Evolutionary conservation across 1,140 invertebrate species (phyloP).

Genomic region (Eciton burchellii): DNA sequence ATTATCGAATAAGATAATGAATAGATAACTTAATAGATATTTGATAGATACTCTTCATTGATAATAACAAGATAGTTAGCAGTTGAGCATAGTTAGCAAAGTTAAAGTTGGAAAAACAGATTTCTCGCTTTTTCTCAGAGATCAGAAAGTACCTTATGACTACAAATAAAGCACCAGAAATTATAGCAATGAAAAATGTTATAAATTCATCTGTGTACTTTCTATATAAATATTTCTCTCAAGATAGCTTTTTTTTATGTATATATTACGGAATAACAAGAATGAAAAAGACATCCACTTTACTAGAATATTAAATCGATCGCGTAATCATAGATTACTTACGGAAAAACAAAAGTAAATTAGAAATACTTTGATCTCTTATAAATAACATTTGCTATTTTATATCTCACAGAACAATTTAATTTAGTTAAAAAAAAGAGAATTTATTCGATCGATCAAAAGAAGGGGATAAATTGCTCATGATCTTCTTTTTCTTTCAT

Average conservation of each 20-base stretch:
- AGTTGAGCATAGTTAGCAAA: too few relatives aligned
- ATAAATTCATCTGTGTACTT: background rate
- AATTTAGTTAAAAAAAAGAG: background rate
- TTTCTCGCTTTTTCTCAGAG: background rate
- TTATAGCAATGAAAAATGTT: background rate
- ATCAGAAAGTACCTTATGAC: background rate
- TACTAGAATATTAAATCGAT: background rate
- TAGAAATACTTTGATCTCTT: too few relatives aligned
- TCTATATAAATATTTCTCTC: background rate
- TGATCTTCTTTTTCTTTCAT: background rate
- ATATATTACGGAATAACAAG: background rate
- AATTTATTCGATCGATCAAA: too few relatives aligned
- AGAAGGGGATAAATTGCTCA: background rate
- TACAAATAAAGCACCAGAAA: background rate
- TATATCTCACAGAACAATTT: slow-evolving; percentile 8
- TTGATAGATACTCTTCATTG: too few relatives aligned
- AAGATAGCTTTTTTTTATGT: background rate
- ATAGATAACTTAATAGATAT: too few relatives aligned
- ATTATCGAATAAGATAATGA: too few relatives aligned
- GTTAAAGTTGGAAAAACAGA: too few relatives aligned
- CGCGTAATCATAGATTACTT: background rate
- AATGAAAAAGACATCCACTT: background rate
- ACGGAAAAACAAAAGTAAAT: background rate
- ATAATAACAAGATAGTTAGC: too few relatives aligned
- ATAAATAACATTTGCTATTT: background rate